Conservation (phyloP, 2,888 invertebrate genomes). For the Globia sparganii region DNA sequence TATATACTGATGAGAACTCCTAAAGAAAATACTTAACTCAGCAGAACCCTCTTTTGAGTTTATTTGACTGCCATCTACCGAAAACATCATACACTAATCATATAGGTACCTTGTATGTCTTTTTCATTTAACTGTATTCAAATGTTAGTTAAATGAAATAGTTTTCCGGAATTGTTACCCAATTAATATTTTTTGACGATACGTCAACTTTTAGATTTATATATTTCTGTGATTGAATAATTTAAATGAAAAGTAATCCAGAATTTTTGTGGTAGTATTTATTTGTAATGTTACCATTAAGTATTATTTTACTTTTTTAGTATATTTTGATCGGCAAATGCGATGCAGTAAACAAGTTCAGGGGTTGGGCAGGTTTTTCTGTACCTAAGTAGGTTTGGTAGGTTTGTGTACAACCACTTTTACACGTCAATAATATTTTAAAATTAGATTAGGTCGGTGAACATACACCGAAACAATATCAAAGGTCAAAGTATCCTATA, state of each 20-base stretch:
- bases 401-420: too few relatives aligned
- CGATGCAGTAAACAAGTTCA: too few relatives aligned
- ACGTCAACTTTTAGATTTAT: neutral
- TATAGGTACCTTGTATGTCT: neutral
- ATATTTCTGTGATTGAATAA: neutral
- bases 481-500: too few relatives aligned
- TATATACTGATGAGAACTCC: too few relatives aligned
- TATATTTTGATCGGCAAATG: neutral
- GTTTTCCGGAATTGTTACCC: neutral
- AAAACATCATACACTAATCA: neutral
- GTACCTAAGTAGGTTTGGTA: too few relatives aligned
- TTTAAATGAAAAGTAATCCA: neutral
- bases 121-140: too few relatives aligned
- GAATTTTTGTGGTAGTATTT: neutral
- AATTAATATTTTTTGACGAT: neutral
- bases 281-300: neutral
- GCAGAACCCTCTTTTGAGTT: too few relatives aligned
- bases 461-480: too few relatives aligned
- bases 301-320: neutral
- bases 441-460: too few relatives aligned
- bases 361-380: too few relatives aligned
- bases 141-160: neutral
- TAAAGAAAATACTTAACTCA: too few relatives aligned
- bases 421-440: too few relatives aligned
- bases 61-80: slow-evolving; percentile 31